Evolutionary conservation across 2,888 invertebrate genomes (phyloP).

Genomic region (Scrobipalpa costella): DNA sequence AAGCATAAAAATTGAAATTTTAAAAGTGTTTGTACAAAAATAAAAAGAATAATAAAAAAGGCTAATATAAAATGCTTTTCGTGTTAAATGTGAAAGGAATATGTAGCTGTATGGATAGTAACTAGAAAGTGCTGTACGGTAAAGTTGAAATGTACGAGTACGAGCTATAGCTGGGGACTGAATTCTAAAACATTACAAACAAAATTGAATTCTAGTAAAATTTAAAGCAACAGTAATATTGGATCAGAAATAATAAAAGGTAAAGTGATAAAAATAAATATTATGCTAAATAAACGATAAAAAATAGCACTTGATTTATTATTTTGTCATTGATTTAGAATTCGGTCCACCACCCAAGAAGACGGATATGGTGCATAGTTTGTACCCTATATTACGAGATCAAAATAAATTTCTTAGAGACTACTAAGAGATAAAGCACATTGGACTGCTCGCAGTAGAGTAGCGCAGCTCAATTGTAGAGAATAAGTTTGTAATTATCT

Average conservation of each 20-base stretch:
- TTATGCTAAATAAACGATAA: too few species aligned
- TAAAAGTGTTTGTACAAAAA: conserved; percentile 53
- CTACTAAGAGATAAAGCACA: conserved; percentile 58
- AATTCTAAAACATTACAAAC: neutral
- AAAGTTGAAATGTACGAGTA: conserved; percentile 23
- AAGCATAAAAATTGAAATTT: conserved; percentile 40
- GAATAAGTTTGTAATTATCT: conserved; percentile 77
- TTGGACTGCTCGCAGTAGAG: conserved; percentile 79
- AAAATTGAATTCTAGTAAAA: neutral
- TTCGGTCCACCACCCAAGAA: too few species aligned
- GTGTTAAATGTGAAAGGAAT: conserved; percentile 37
- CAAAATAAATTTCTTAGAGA: conserved; percentile 41
- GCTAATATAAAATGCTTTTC: conserved; percentile 39
- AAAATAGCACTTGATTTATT: too few species aligned
- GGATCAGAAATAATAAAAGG: neutral
- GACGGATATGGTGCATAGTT: conserved; percentile 56
- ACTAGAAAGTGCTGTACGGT: conserved; percentile 22
- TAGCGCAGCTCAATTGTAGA: conserved; percentile 80
- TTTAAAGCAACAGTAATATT: neutral
- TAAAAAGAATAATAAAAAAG: conserved; percentile 45
- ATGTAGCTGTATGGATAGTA: conserved; percentile 26
- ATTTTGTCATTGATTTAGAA: too few species aligned
- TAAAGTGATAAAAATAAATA: too few species aligned
- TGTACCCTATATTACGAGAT: conserved; percentile 46
- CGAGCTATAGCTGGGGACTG: neutral